A percentile compares a stretch with the other conserved stretches of the same genome.
phyloP scores from a whole-genome alignment of 2,113 vertebrate species.

The Phalacrocorax aristotelis region DNA sequence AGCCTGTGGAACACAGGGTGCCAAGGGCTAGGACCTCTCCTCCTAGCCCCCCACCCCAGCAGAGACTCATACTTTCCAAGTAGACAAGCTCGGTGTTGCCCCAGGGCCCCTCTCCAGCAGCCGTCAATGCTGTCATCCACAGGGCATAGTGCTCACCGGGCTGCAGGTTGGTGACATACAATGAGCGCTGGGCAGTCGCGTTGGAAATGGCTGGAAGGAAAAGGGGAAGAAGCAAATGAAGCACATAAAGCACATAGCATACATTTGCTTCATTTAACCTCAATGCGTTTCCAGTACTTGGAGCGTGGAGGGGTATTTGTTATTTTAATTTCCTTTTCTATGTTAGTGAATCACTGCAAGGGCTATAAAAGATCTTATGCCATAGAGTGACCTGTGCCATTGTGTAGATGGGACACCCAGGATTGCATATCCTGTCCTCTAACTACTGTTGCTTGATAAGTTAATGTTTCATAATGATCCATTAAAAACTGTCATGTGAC shows the following conservation, averaged over 20 bases:
- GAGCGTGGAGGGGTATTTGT: fast-evolving
- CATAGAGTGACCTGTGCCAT: fast-evolving
- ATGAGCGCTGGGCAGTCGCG: not conserved
- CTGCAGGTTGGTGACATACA: not conserved
- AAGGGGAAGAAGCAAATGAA: not conserved
- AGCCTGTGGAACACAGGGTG: fast-evolving
- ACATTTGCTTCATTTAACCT: fast-evolving
- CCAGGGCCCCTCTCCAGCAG: constrained; percentile 67
- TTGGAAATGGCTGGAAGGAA: constrained; percentile 39
- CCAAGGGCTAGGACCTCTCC: not conserved
- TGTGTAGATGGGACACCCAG: not conserved
- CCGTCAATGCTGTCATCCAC: constrained; percentile 71
- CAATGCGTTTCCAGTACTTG: not conserved
- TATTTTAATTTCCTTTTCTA: not conserved
- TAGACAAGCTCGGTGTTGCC: constrained; percentile 50
- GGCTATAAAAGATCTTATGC: not conserved
- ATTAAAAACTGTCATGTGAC: not conserved
- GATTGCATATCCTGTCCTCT: fast-evolving
- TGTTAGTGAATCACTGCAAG: not conserved
- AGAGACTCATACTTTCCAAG: constrained; percentile 21
- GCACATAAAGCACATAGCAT: fast-evolving
- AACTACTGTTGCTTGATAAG: not conserved
- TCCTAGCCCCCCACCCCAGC: fast-evolving
- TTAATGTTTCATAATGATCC: too few relatives aligned
- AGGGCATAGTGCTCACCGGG: constrained; percentile 27